Conservation (phyloP, 2,113 vertebrate species). For the Athene noctua region DNA sequence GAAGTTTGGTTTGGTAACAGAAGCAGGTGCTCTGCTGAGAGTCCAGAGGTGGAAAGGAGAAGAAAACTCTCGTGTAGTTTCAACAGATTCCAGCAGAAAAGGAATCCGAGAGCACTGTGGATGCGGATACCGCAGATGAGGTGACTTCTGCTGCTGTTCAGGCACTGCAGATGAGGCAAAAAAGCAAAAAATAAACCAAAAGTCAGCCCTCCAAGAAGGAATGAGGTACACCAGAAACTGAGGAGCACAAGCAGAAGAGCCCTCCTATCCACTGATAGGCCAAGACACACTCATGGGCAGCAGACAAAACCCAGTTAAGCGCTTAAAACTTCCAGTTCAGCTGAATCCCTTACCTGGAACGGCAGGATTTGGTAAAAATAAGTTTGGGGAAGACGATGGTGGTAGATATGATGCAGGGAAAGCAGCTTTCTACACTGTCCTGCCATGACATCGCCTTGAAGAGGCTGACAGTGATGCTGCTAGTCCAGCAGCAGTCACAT, state of each 20-base stretch:
- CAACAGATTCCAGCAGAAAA: background rate
- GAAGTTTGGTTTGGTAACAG: slow-evolving; percentile 37
- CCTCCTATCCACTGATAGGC: background rate
- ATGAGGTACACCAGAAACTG: background rate
- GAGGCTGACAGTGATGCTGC: background rate
- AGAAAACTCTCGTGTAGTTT: background rate
- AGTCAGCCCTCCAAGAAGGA: background rate
- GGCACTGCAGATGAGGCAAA: background rate
- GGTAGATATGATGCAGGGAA: background rate
- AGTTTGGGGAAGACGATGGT: background rate
- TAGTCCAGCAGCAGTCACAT: background rate
- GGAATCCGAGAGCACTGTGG: background rate
- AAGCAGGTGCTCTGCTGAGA: slow-evolving; percentile 8
- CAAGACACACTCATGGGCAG: background rate
- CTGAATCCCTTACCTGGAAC: background rate
- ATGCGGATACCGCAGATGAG: rapidly evolving
- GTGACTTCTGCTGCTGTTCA: background rate
- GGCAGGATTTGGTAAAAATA: background rate
- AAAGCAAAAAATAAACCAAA: background rate
- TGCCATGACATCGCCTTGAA: rapidly evolving
- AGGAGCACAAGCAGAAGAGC: background rate
- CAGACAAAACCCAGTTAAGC: background rate
- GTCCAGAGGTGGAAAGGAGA: background rate
- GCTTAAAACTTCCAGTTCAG: background rate
- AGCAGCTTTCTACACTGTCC: background rate